Evolutionary conservation across 2,113 vertebrate species (phyloP).

Genomic region (Haemorhous mexicanus): DNA sequence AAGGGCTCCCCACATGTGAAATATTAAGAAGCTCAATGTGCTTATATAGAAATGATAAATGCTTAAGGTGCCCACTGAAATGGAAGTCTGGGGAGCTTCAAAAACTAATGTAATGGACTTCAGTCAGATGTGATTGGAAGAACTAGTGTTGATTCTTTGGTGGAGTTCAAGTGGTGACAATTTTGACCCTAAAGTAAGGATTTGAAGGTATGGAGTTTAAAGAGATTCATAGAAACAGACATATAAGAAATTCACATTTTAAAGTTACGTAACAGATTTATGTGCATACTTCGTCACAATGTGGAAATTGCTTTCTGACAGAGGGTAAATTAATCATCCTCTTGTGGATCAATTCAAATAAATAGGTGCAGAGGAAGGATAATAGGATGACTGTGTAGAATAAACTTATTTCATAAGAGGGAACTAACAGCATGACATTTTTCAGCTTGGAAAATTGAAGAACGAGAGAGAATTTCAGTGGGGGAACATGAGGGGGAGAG

Average conservation of each 20-base stretch:
- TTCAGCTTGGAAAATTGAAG: neutral
- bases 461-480: neutral
- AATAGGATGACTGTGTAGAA: slow-evolving; percentile 6
- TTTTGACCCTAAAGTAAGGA: neutral
- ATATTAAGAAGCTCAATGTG: neutral
- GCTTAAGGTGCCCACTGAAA: neutral
- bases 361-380: slow-evolving; percentile 38
- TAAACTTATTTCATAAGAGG: neutral
- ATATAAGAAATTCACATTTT: neutral
- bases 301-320: neutral
- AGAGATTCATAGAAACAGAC: neutral
- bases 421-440: neutral
- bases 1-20: neutral
- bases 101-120: neutral
- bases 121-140: neutral
- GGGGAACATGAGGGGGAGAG: neutral
- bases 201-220: neutral
- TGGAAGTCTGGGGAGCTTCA: neutral
- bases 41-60: neutral
- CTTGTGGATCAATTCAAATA: slow-evolving; percentile 4
- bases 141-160: neutral
- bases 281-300: neutral
- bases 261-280: neutral
- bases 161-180: neutral
- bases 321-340: slow-evolving; percentile 8